Evolutionary conservation across 2,797 vertebrate genomes (phyloP).

Genomic region (Prionace glauca): DNA sequence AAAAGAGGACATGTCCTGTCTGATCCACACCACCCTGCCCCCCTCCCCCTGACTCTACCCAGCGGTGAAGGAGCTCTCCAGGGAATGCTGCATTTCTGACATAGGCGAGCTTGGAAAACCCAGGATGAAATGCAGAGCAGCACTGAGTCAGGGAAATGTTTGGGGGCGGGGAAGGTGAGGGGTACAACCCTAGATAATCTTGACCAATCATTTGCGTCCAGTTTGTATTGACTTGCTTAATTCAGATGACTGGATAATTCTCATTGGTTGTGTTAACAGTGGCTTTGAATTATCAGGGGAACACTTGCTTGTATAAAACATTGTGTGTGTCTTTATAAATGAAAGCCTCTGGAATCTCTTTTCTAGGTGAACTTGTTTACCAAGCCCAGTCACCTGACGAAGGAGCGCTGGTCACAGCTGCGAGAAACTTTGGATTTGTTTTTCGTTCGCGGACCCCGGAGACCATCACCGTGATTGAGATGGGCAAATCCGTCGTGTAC

Average conservation of each 20-base stretch:
- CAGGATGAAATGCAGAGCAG: too few species aligned
- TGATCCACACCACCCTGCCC: too few species aligned
- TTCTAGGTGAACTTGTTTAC: slow-evolving; percentile 59
- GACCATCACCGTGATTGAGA: slow-evolving; percentile 64
- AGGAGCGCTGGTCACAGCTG: slow-evolving; percentile 65
- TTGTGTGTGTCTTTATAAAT: background rate
- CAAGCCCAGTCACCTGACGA: slow-evolving; percentile 69
- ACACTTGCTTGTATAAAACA: background rate
- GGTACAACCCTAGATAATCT: too few species aligned
- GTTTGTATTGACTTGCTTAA: slow-evolving; percentile 3
- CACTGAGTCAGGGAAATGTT: too few species aligned
- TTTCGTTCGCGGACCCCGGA: slow-evolving; percentile 66
- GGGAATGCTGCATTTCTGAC: too few species aligned
- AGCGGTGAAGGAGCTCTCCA: too few species aligned
- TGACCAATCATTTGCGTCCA: background rate
- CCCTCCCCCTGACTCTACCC: too few species aligned
- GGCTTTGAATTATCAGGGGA: background rate
- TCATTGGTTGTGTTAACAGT: background rate
- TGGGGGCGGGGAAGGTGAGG: too few species aligned
- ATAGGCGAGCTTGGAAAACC: too few species aligned
- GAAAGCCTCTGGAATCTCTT: slow-evolving; percentile 28
- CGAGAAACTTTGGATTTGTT: slow-evolving; percentile 63
- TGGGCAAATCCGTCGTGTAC: slow-evolving; percentile 61
- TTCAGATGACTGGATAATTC: background rate
- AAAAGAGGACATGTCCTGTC: too few species aligned